Percentiles rank a stretch among this genome's conserved stretches.
These are phyloP conservation scores for Oscheius sp. DNA, from an alignment of 2,888 invertebrate species.

Conservation along the genomic window DNA sequence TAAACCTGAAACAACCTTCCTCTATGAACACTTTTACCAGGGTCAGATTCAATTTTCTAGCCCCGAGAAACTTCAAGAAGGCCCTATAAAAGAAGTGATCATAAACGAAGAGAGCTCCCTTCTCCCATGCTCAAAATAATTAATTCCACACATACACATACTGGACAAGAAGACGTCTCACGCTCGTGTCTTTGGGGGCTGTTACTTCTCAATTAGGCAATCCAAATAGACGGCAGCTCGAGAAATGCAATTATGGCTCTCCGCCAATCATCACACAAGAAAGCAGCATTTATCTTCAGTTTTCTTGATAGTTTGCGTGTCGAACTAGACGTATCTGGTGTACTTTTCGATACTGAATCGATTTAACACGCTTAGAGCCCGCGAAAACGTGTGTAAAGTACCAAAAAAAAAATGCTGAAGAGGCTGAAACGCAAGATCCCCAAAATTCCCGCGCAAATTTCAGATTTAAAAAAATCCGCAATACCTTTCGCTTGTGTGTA, in stretches of 20 bases:
- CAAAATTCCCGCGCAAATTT: no score
- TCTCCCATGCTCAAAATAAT: background rate
- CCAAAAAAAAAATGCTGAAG: background rate
- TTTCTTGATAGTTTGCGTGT: background rate
- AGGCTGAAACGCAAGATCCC: background rate
- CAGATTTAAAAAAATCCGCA: no score
- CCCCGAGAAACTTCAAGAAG: no score
- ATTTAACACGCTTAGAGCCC: no score
- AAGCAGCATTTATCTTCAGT: slow-evolving; percentile 5
- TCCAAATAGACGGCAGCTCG: slow-evolving; percentile 14
- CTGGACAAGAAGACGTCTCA: background rate
- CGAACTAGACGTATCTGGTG: no score
- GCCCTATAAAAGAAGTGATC: no score
- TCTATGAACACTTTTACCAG: no score
- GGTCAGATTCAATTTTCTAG: no score
- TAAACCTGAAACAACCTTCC: no score
- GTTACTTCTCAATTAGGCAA: slow-evolving; percentile 30
- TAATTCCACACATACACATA: background rate
- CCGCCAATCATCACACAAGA: slow-evolving; percentile 10
- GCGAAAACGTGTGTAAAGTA: no score
- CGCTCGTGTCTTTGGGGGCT: background rate
- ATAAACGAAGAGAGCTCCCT: background rate
- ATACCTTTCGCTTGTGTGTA: no score
- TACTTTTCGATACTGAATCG: no score
- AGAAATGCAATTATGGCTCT: slow-evolving; percentile 11